These are phyloP conservation scores for Drosophila melanica DNA, from an alignment of 1,140 invertebrate species.

Conservation along the genomic window DNA sequence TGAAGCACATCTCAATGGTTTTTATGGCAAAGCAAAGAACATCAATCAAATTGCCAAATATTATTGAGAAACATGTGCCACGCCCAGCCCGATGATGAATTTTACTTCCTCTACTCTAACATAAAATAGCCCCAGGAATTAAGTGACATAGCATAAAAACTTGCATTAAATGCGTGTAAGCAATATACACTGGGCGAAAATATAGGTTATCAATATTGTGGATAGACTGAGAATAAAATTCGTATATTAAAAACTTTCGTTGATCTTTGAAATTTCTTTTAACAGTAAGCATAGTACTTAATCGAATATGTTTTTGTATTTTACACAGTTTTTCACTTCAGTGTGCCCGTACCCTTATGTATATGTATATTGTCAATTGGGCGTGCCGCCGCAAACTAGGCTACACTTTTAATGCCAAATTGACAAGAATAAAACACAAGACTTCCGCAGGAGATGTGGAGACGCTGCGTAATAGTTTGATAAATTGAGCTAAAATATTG, in stretches of 20 bases:
- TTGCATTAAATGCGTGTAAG: constrained; percentile 25
- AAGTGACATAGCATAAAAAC: constrained; percentile 32
- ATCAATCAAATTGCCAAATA: constrained; percentile 78
- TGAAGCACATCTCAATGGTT: constrained; percentile 80
- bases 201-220: neutral
- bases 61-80: constrained; percentile 76
- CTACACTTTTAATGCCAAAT: constrained; percentile 69
- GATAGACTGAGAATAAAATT: too few species aligned
- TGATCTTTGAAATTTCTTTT: too few species aligned
- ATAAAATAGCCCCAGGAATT: constrained; percentile 47
- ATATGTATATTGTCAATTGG: constrained; percentile 37
- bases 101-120: constrained; percentile 1
- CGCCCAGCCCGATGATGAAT: constrained; percentile 46
- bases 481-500: constrained; percentile 77
- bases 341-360: constrained; percentile 1
- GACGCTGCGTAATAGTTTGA: constrained; percentile 70
- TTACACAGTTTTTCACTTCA: neutral
- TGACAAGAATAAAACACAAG: constrained; percentile 20
- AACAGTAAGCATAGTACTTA: too few species aligned
- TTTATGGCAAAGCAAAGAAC: constrained; percentile 70
- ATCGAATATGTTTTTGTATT: too few species aligned
- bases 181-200: constrained; percentile 12
- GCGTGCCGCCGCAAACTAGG: constrained; percentile 76
- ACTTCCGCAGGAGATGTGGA: neutral
- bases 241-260: too few species aligned